Base-by-base conservation (phyloP, 2,888 invertebrate species). In the Limnephilus lunatus region DNA sequence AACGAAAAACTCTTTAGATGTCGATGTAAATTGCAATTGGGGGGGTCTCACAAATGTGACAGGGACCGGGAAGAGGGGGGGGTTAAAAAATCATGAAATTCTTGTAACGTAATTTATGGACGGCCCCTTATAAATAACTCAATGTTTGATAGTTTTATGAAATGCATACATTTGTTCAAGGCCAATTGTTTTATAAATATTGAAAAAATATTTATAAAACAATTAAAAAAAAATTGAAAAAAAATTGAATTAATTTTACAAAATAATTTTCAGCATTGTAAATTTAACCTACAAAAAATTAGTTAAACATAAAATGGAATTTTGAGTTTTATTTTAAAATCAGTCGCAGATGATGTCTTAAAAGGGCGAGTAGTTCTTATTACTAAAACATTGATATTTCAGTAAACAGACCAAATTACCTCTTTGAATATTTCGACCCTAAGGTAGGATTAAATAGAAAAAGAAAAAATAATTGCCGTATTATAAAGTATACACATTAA, bases 221-320 rank as follows among this genome's bases (percentile, higher is more conserved):
- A n/a, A n/a, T n/a, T n/a, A n/a, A n/a, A n/a, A n/a, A n/a, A n/a
- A n/a, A n/a, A n/a, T n/a, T n/a, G 25, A n/a, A 32, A 25, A 30
- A 83, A 5, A 83, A 35, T 35, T 83, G 11, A 32, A 35, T 35
- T 83, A 83, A 35, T 25, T 32, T 32, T 83, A 83, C 25, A 25
- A 83, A 83, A 35, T 32, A 19, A 83, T 31, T 83, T 83, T 31
- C 14, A 82, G 35, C 83, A 32, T 83, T n/a, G 5, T 39, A 35
- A 83, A 83, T 32, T 32, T 35, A 32, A 68, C 68, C 68, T 68
- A 68, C 53, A 68, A 68, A 68, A 68, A 68, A 68, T 83, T 83
- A 35, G 25, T 83, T 83, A 83, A 83, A 83, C 35, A 25, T 35
- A 83, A 83, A 83, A 83, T 83, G 83, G 83, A 83, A 83, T 83